These are phyloP conservation scores for Molossus molossus DNA, from an alignment of 2,797 vertebrate genomes.

Conservation along the genomic window DNA sequence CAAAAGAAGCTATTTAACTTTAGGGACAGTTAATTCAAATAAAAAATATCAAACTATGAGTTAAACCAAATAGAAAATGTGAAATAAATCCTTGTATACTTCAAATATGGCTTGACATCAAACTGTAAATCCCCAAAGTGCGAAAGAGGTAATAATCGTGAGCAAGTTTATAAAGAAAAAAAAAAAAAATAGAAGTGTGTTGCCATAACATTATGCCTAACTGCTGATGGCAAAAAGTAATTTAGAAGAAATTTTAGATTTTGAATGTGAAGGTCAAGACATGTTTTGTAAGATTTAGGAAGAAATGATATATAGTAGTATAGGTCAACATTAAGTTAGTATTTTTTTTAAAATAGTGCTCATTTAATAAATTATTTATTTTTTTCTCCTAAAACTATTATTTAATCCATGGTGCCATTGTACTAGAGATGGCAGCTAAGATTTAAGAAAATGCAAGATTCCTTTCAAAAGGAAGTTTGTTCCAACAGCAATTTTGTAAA, in stretches of 20 bases:
- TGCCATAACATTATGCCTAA: not conserved
- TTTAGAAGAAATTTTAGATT: conserved; percentile 38
- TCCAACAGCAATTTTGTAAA: conserved; percentile 15
- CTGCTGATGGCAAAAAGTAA: not conserved
- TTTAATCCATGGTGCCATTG: not conserved
- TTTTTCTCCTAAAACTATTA: conserved; percentile 24
- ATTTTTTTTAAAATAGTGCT: not conserved
- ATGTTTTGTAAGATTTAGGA: conserved; percentile 15
- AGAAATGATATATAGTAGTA: not conserved
- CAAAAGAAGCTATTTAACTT: conserved; percentile 36
- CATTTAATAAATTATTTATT: not conserved
- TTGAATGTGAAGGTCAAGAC: not conserved
- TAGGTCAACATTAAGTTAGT: not conserved
- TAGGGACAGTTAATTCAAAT: not conserved
- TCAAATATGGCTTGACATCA: conserved; percentile 3
- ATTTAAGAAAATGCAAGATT: not conserved
- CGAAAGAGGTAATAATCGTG: not conserved
- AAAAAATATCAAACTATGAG: conserved; percentile 20
- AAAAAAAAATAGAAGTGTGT: not conserved
- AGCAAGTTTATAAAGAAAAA: not conserved
- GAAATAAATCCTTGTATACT: not conserved
- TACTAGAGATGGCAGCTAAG: not conserved
- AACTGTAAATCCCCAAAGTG: not conserved
- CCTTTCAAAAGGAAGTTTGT: not conserved
- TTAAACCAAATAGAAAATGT: conserved; percentile 45